A percentile compares a stretch with the other conserved stretches of the same genome.
Evolutionary conservation across 2,113 vertebrate species (phyloP).

Genomic region (Cyanistes caeruleus): DNA sequence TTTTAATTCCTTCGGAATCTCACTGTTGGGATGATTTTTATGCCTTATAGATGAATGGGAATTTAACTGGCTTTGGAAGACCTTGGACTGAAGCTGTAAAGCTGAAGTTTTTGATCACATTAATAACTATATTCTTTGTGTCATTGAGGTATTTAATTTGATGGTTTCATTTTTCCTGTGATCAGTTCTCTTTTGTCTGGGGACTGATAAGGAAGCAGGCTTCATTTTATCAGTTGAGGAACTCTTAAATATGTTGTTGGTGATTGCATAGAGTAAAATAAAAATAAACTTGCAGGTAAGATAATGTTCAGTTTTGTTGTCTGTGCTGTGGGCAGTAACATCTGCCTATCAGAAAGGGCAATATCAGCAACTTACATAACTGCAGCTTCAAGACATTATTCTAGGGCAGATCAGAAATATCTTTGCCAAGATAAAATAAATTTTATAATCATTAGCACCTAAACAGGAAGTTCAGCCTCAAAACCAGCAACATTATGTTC

Average conservation of each 20-base stretch:
- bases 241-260: background rate
- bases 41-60: background rate
- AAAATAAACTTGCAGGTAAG: background rate
- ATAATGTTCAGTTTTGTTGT: background rate
- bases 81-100: background rate
- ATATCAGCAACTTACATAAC: background rate
- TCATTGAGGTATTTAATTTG: background rate
- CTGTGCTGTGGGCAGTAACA: background rate
- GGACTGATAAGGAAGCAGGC: background rate
- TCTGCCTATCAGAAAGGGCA: background rate
- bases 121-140: background rate
- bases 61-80: background rate
- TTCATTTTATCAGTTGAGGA: background rate
- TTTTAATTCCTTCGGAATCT: background rate
- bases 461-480: background rate
- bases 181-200: background rate
- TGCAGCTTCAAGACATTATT: background rate
- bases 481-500: background rate
- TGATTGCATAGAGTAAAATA: background rate
- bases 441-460: background rate
- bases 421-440: background rate
- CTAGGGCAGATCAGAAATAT: background rate
- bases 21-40: background rate
- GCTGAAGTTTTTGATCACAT: background rate
- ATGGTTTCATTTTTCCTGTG: background rate